Evolutionary conservation across 2,888 invertebrate species (phyloP), one percentile per base, ranked within the genome.

Genomic region (Cantharis flavilabris): DNA sequence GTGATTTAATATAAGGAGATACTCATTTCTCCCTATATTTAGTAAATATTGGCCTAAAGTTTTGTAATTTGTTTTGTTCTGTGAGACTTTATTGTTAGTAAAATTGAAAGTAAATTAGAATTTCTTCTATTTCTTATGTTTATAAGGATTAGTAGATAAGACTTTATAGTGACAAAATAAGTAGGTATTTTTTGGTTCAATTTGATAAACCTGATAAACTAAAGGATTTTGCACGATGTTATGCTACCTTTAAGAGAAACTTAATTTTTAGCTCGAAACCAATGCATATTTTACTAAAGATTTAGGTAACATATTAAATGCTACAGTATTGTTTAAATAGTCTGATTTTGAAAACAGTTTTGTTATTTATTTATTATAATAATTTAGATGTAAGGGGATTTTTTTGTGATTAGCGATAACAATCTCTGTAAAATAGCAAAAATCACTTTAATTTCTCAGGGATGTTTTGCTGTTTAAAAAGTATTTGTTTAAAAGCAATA

Each of bases 21-120:
- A n/a, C 49, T 49, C 49, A 49, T 49, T n/a, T n/a, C 49, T 49
- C n/a, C 49, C 13, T 49, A 3, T 49, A 49, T 49, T 49, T 49
- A 49, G 23, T 67, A 67, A 67, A 67, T 67, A 20, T 64, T 67
- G 65, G 65, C 65, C 65, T 67, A 67, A 67, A 67, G 26, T 67
- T 67, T 67, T 67, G 65, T 67, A 67, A 67, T 23, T 67, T 67
- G 20, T 67, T 26, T 14, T 23, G 65, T 67, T 26, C 13, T n/a
- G 26, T n/a, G n/a, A 67, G 26, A 67, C 13, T 67, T n/a, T 23
- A 67, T 26, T 26, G 18, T n/a, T 67, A 10, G 23, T n/a, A 9
- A n/a, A 67, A 23, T 49, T 49, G n/a, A 49, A 7, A n/a, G 49
- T 49, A 49, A 49, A 49, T 49, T 49, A 49, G 49, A 49, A 49